Evolutionary conservation across 2,888 invertebrate species (phyloP).

Genomic region (Megastigmus dorsalis): DNA sequence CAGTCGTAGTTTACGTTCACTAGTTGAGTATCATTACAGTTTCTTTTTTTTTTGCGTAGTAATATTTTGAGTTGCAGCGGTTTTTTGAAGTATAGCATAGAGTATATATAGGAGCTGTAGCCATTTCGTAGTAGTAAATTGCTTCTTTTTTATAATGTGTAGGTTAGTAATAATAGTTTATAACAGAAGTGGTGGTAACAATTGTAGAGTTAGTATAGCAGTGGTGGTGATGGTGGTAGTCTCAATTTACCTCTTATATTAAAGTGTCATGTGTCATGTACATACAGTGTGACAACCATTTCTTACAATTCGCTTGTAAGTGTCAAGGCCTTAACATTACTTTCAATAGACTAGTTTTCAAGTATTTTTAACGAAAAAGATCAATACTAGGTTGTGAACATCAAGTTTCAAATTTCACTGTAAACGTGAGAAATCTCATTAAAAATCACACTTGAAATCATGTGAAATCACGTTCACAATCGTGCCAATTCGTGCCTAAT

Average conservation of each 20-base stretch:
- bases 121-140: constrained; percentile 42
- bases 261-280: constrained; percentile 29
- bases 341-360: too few species aligned
- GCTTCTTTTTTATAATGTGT: constrained; percentile 22
- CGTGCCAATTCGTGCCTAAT: too few species aligned
- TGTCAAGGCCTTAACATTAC: too few species aligned
- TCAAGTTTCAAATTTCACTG: too few species aligned
- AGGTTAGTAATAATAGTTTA: constrained; percentile 37
- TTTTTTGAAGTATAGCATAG: constrained; percentile 40
- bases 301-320: too few species aligned
- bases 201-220: constrained; percentile 60
- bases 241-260: constrained; percentile 37
- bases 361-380: too few species aligned
- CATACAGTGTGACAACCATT: background rate
- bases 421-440: too few species aligned
- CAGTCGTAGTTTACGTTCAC: constrained; percentile 39
- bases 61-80: constrained; percentile 37
- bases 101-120: constrained; percentile 35
- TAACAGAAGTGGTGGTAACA: constrained; percentile 50
- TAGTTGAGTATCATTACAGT: constrained; percentile 40
- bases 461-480: too few species aligned
- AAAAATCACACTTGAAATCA: too few species aligned
- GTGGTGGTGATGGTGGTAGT: constrained; percentile 63
- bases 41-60: constrained; percentile 25
- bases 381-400: too few species aligned